Evolutionary conservation across 1,140 invertebrate species (phyloP), one percentile per base, ranked within the genome.

Genomic region (Cheumatopsyche charites): DNA sequence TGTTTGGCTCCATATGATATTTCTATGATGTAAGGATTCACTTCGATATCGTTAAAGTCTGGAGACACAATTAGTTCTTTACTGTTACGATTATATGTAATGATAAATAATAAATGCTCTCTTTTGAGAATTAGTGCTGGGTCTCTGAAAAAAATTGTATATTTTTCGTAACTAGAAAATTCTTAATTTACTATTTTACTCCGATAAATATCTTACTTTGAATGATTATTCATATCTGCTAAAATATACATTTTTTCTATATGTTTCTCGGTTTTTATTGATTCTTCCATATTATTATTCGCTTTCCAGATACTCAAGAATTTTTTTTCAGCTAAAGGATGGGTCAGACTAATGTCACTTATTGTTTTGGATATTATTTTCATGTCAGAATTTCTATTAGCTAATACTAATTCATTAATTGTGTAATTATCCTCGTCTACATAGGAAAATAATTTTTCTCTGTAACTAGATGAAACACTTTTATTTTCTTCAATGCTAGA

Each of bases 1-100:
- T 75, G 75, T 15, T 71, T 76, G 1, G 77, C 67, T 19, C 78
- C 79, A 5, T 58, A 74, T 1, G 71, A 70, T 7, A 77, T 74
- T 61, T 81, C 79, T 7, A 83, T 70, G 0, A 47, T 45, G 41
- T 84, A 84, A 4, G 83, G 79, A 52, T 84, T 82, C 5, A 76
- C 29, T 17, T 79, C 73, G 65, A 83, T 62, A 58, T 79, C 74
- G 67, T 83, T 83, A 1, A 77, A 75, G 70, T 83, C 80, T 3
- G 82, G 83, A n/a, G 76, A 78, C 13, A 83, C 41, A 0, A 79
- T 76, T 0, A 84, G 62, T 36, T 79, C 79, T 52, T 80, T 79
- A 29, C 78, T 67, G 3, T 42, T 66, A 9, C 45, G 58, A 66
- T 83, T 80, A 72, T 81, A 77, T 55, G 77, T 78, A 0, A 84